These are phyloP conservation scores for Trichonephila inaurata DNA, from an alignment of 1,140 invertebrate genomes.

Conservation along the genomic window DNA sequence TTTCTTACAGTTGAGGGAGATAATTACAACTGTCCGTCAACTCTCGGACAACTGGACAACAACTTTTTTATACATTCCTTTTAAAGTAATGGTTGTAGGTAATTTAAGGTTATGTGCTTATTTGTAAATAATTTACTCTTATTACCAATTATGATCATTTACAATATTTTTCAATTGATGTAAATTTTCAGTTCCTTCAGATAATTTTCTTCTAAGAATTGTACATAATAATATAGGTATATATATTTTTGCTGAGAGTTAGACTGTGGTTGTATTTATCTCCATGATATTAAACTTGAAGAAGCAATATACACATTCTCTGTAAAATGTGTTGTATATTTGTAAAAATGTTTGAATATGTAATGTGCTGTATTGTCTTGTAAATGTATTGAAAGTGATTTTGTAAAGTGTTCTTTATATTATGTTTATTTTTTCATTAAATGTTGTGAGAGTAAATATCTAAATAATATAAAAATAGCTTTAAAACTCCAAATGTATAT, in stretches of 20 bases:
- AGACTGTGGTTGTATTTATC: not conserved
- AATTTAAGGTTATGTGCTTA: not conserved
- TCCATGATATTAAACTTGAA: not conserved
- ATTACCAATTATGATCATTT: too few species aligned
- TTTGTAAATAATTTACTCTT: not conserved
- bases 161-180: too few species aligned
- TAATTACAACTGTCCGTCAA: not conserved
- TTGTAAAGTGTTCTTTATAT: too few species aligned
- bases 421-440: too few species aligned
- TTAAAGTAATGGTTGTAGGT: not conserved
- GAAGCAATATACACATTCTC: not conserved
- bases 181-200: too few species aligned
- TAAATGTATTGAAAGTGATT: too few species aligned
- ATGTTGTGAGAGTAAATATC: too few species aligned
- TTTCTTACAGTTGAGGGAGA: constrained; percentile 25
- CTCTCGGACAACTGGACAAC: not conserved
- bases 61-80: not conserved
- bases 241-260: not conserved
- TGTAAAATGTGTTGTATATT: constrained; percentile 27
- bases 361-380: not conserved
- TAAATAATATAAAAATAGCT: too few species aligned
- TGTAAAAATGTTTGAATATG: constrained; percentile 14
- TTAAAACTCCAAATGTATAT: too few species aligned
- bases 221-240: not conserved
- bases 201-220: not conserved